phyloP scores from a whole-genome alignment of 2,797 vertebrate genomes.

The Enteromius radiatus region DNA sequence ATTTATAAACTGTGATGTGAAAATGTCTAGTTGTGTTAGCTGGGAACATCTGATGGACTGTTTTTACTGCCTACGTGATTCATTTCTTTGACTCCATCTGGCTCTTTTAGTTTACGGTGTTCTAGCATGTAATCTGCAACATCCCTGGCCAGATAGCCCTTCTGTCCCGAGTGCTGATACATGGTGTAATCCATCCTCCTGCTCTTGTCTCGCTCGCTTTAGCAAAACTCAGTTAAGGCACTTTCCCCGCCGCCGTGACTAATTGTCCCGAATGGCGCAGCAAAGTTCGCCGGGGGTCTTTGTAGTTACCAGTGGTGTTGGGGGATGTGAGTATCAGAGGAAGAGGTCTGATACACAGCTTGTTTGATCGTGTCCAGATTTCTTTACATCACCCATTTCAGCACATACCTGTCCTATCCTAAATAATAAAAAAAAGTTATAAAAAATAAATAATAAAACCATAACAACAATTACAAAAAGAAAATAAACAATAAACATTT shows the following conservation, averaged over 20 bases:
- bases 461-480: too few relatives aligned
- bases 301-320: slow-evolving; percentile 24
- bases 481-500: background rate
- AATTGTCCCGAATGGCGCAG: slow-evolving; percentile 43
- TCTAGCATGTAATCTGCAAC: slow-evolving; percentile 58
- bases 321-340: slow-evolving; percentile 32
- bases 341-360: slow-evolving; percentile 5
- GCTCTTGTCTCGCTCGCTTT: slow-evolving; percentile 55
- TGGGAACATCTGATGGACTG: background rate
- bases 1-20: background rate
- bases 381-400: slow-evolving; percentile 15
- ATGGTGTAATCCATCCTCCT: slow-evolving; percentile 58
- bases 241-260: slow-evolving; percentile 45
- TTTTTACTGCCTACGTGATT: slow-evolving; percentile 8
- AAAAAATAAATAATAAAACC: background rate
- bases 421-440: background rate
- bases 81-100: slow-evolving; percentile 40
- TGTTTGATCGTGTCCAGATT: slow-evolving; percentile 47
- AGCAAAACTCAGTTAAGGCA: slow-evolving; percentile 51
- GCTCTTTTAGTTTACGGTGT: slow-evolving; percentile 37
- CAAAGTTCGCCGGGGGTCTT: slow-evolving; percentile 24
- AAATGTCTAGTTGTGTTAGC: slow-evolving; percentile 9
- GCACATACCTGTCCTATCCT: background rate
- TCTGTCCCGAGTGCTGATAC: slow-evolving; percentile 50
- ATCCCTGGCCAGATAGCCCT: slow-evolving; percentile 41